phyloP scores from a whole-genome alignment of 1,140 invertebrate species.

The Penaeus japonicus region DNA sequence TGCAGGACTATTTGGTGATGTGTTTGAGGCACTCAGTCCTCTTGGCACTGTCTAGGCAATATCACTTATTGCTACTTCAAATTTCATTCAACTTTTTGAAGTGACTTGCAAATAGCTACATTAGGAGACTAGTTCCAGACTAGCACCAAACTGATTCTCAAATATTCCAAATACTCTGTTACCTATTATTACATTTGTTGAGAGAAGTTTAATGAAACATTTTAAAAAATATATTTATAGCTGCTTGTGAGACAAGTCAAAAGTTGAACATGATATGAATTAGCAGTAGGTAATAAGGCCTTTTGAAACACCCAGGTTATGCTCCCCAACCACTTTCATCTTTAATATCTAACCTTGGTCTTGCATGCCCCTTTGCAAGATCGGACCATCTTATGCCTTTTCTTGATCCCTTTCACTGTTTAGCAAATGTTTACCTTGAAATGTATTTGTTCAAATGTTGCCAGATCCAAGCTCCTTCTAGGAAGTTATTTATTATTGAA shows the following conservation, averaged over 20 bases:
- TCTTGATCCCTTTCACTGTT: conserved; percentile 8
- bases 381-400: conserved; percentile 18
- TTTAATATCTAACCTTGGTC: neutral
- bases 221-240: no score
- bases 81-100: no score
- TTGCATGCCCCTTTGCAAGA: neutral
- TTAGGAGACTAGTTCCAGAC: no score
- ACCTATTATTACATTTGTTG: no score
- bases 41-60: conserved; percentile 8
- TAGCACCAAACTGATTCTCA: no score
- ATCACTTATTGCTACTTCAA: no score
- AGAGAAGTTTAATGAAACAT: no score
- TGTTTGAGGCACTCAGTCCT: conserved; percentile 34
- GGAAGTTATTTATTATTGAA: neutral
- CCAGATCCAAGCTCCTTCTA: conserved; percentile 9
- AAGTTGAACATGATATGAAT: no score
- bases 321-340: conserved; percentile 1
- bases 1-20: conserved; percentile 42
- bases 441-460: conserved; percentile 23
- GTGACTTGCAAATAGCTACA: no score
- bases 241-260: no score
- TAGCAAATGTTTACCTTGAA: conserved; percentile 11
- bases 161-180: no score
- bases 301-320: conserved; percentile 30
- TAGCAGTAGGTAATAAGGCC: no score